A percentile compares a stretch with the other conserved stretches of the same genome.
These are phyloP conservation scores for Urosaurus nigricauda DNA, from an alignment of 2,797 vertebrate genomes.

Conservation along the genomic window DNA sequence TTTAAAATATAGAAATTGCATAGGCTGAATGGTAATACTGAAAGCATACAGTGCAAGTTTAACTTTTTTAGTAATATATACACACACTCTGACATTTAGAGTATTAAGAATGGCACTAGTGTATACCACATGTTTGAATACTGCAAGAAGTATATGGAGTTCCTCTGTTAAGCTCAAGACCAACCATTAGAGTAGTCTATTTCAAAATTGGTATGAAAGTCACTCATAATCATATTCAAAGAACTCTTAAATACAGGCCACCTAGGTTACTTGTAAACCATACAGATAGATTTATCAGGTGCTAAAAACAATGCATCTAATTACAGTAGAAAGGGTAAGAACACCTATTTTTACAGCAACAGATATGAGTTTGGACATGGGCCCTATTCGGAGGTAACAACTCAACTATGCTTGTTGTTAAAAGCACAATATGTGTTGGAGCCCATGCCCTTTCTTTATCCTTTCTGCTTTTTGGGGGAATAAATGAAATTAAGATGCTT, in stretches of 20 bases:
- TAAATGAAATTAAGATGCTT: neutral
- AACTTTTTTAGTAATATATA: slow-evolving; percentile 15
- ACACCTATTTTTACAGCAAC: neutral
- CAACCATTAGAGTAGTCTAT: slow-evolving; percentile 37
- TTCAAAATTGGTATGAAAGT: slow-evolving; percentile 13
- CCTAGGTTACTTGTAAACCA: neutral
- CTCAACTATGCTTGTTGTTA: neutral
- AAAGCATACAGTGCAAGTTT: slow-evolving; percentile 20
- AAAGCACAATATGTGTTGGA: neutral
- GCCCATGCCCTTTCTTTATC: no score
- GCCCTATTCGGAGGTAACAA: neutral
- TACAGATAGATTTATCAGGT: neutral
- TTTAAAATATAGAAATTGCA: slow-evolving; percentile 30
- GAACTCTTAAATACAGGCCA: neutral
- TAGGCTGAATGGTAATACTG: slow-evolving; percentile 36
- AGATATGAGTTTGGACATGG: neutral
- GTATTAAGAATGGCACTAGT: slow-evolving; percentile 6
- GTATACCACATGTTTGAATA: slow-evolving; percentile 34
- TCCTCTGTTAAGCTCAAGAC: slow-evolving; percentile 54
- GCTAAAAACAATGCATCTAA: neutral
- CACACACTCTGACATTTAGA: slow-evolving; percentile 11
- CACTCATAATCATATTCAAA: neutral
- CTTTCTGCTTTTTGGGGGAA: neutral
- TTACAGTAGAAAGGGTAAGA: neutral
- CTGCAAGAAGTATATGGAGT: slow-evolving; percentile 42